These are phyloP conservation scores for Danionella dracula DNA, from an alignment of 2,797 vertebrate species.

Conservation along the genomic window DNA sequence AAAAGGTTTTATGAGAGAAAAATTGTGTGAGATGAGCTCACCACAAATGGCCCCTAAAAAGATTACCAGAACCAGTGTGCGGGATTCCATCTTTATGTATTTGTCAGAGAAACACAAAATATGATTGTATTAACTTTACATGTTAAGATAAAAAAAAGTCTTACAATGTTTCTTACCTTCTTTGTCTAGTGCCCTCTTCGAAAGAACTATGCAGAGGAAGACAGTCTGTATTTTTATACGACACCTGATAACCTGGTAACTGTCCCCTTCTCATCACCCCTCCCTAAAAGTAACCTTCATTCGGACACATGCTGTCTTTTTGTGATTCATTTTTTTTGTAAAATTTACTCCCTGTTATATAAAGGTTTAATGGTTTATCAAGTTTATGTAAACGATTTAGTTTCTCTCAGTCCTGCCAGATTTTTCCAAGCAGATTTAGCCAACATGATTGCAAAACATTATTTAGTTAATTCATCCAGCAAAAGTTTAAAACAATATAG, in stretches of 20 bases:
- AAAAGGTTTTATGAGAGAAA: background rate
- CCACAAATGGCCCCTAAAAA: slow-evolving; percentile 37
- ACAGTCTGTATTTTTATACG: slow-evolving; percentile 31
- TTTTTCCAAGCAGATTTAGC: too few relatives aligned
- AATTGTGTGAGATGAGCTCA: slow-evolving; percentile 15
- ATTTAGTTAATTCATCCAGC: too few relatives aligned
- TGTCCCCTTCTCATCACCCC: background rate
- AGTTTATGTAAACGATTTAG: too few relatives aligned
- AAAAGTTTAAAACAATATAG: too few relatives aligned
- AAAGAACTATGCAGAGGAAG: background rate
- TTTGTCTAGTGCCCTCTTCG: background rate
- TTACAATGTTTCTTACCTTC: slow-evolving; percentile 7
- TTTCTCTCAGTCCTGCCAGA: too few relatives aligned
- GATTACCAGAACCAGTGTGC: slow-evolving; percentile 5
- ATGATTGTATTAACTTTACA: too few relatives aligned
- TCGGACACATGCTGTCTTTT: too few relatives aligned
- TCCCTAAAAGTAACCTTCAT: background rate
- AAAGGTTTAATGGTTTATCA: too few relatives aligned
- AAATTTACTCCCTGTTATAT: too few relatives aligned
- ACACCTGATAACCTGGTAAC: slow-evolving; percentile 28
- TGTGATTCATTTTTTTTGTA: too few relatives aligned
- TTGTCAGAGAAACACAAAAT: background rate
- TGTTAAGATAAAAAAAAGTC: background rate
- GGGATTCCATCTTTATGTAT: slow-evolving; percentile 34
- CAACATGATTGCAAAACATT: too few relatives aligned